phyloP scores from a whole-genome alignment of 1,140 invertebrate genomes.

The Helicoverpa zea region DNA sequence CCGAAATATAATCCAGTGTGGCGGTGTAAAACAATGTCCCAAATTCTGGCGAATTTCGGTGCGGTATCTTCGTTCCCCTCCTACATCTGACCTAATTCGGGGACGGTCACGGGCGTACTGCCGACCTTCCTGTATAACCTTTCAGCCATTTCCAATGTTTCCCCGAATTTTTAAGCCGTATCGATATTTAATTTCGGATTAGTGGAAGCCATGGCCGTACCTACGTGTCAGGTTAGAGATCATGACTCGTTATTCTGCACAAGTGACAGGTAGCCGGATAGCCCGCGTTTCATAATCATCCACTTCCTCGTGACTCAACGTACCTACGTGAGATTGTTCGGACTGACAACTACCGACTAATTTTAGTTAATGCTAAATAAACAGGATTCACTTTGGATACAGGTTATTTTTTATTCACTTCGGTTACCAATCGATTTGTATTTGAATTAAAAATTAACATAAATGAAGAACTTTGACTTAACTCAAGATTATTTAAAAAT shows the following conservation, averaged over 20 bases:
- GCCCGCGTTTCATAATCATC: conserved; percentile 27
- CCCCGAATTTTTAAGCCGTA: background rate
- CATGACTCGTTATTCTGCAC: conserved; percentile 8
- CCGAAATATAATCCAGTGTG: background rate
- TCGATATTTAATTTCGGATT: background rate
- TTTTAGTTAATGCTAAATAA: background rate
- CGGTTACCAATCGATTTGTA: too few species aligned
- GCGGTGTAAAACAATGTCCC: conserved; percentile 26
- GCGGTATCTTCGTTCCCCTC: conserved; percentile 9
- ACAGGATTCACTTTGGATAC: too few species aligned
- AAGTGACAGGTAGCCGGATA: conserved; percentile 13
- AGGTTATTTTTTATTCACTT: too few species aligned
- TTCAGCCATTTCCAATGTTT: background rate
- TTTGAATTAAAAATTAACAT: too few species aligned
- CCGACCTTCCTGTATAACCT: conserved; percentile 21
- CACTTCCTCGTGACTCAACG: conserved; percentile 27
- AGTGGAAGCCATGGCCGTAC: background rate
- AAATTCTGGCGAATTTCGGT: background rate
- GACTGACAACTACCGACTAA: background rate
- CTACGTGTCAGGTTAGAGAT: conserved; percentile 25
- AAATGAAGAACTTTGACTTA: too few species aligned
- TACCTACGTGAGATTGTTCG: conserved; percentile 2
- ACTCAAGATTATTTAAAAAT: too few species aligned
- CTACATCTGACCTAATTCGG: conserved; percentile 24
- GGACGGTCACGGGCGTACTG: conserved; percentile 15